A percentile compares a stretch with the other conserved stretches of the same genome.
Evolutionary conservation across 1,140 invertebrate species (phyloP).

Genomic region (Cotesia chilonis): DNA sequence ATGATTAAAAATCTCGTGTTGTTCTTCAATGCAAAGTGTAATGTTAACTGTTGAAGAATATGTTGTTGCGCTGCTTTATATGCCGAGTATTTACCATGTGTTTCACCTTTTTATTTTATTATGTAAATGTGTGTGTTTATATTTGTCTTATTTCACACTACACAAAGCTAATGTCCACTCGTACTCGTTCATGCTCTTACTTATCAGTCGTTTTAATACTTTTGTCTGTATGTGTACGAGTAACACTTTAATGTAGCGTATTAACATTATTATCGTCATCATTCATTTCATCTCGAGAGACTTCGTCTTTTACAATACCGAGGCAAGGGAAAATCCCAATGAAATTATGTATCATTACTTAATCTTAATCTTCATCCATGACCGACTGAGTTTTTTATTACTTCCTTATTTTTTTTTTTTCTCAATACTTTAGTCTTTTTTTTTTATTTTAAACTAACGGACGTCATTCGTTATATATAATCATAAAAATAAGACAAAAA

Average conservation of each 20-base stretch:
- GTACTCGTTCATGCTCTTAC: background rate
- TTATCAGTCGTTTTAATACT: no score
- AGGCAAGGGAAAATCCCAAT: constrained; percentile 21
- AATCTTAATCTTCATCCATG: constrained; percentile 3
- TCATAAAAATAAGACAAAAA: no score
- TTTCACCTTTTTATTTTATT: constrained; percentile 21
- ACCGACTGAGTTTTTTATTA: constrained; percentile 10
- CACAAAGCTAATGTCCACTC: background rate
- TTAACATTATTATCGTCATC: no score
- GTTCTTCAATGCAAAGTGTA: constrained; percentile 6
- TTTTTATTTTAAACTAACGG: no score
- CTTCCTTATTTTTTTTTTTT: constrained; percentile 12
- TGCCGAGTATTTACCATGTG: constrained; percentile 16
- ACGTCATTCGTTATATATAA: no score
- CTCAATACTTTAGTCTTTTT: no score
- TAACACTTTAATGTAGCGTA: no score
- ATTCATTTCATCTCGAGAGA: no score
- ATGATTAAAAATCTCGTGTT: constrained; percentile 3
- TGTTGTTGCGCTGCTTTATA: constrained; percentile 35
- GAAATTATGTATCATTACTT: constrained; percentile 17
- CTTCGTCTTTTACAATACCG: no score
- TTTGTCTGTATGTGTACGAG: no score
- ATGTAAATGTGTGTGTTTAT: background rate
- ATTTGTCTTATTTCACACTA: background rate
- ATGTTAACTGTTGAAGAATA: constrained; percentile 30